These are phyloP conservation scores for Centruroides vittatus DNA, from an alignment of 1,140 invertebrate genomes.

Conservation along the genomic window DNA sequence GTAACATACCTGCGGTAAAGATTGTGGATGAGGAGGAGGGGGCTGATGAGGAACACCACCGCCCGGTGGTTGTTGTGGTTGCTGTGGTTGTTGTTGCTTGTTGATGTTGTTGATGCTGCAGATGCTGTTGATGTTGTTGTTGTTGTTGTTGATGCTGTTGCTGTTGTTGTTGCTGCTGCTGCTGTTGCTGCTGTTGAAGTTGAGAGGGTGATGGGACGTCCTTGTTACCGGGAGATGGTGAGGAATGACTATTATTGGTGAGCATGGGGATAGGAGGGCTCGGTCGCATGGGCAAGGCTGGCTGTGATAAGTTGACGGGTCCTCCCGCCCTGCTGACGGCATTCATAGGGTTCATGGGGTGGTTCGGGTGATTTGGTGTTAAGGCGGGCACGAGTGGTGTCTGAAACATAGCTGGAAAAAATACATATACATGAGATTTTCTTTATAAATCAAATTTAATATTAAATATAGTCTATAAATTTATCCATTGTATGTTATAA, in stretches of 20 bases:
- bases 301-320: constrained; percentile 18
- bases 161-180: not conserved
- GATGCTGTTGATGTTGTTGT: constrained; percentile 1
- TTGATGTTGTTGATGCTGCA: not conserved
- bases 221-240: constrained; percentile 17
- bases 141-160: not conserved
- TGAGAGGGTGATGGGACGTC: constrained; percentile 11
- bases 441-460: too few relatives aligned
- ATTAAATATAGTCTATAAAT: too few relatives aligned
- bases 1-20: not conserved
- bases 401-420: constrained; percentile 52
- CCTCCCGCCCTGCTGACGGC: constrained; percentile 3
- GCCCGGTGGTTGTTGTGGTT: not conserved
- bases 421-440: not conserved
- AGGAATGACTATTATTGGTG: constrained; percentile 16
- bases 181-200: not conserved
- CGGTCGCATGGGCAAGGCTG: constrained; percentile 18
- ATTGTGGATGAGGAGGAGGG: not conserved
- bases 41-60: not conserved
- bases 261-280: constrained; percentile 21
- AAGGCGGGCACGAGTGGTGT: constrained; percentile 39
- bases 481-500: too few relatives aligned
- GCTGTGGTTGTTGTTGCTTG: not conserved
- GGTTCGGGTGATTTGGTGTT: constrained; percentile 13
- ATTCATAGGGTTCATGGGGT: constrained; percentile 17